A percentile compares a stretch with the other conserved stretches of the same genome.
Conservation (phyloP, 2,113 vertebrate genomes). For the Corythornis cristatus region DNA sequence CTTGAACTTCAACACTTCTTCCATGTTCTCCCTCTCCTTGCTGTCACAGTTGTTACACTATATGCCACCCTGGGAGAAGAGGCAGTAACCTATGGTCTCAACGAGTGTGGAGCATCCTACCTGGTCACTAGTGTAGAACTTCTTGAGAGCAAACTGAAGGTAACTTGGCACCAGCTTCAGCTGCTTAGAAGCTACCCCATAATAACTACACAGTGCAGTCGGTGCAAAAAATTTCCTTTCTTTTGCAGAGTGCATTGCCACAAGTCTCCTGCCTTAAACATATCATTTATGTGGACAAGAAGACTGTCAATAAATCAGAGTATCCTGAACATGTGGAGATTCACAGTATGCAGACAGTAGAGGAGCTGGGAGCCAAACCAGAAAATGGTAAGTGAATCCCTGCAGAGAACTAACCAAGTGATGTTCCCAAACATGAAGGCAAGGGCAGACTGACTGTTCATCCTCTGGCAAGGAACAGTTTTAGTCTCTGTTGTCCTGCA, state of each 20-base stretch:
- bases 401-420: background rate
- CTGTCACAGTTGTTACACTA: slow-evolving; percentile 88
- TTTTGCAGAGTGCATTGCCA: slow-evolving; percentile 79
- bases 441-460: background rate
- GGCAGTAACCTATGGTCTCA: slow-evolving; percentile 90
- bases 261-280: slow-evolving; percentile 85
- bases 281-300: slow-evolving; percentile 91
- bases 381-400: slow-evolving; percentile 87
- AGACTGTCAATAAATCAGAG: slow-evolving; percentile 79
- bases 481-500: background rate
- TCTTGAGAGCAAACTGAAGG: slow-evolving; percentile 92
- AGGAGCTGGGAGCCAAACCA: slow-evolving; percentile 87
- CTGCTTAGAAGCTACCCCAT: background rate
- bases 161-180: slow-evolving; percentile 62
- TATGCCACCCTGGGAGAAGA: slow-evolving; percentile 96
- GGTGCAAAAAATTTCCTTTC: background rate
- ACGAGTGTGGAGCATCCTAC: slow-evolving; percentile 89
- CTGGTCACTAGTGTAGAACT: slow-evolving; percentile 92
- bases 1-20: background rate
- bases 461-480: background rate
- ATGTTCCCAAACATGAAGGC: background rate
- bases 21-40: background rate
- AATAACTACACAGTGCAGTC: background rate
- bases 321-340: slow-evolving; percentile 86
- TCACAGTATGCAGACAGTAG: slow-evolving; percentile 88